Evolutionary conservation across 2,888 invertebrate genomes (phyloP).

Genomic region (Cerceris ruficornis): DNA sequence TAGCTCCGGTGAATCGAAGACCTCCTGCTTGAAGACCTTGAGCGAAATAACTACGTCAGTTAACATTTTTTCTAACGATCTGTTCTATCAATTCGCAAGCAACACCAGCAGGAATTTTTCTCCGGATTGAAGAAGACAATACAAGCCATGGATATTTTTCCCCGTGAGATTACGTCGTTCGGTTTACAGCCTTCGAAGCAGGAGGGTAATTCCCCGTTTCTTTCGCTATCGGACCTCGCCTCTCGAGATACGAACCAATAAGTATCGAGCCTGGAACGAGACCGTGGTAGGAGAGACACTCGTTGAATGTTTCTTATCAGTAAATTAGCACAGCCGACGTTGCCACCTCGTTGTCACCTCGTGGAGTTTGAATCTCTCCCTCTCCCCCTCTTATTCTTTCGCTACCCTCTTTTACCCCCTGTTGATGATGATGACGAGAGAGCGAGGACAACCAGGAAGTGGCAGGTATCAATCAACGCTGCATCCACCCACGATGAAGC

Average conservation of each 20-base stretch:
- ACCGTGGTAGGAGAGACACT: slow-evolving; percentile 45
- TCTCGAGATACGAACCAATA: slow-evolving; percentile 75
- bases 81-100: too few relatives aligned
- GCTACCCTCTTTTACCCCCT: slow-evolving; percentile 9
- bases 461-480: slow-evolving; percentile 73
- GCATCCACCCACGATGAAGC: slow-evolving; percentile 54
- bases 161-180: slow-evolving; percentile 48
- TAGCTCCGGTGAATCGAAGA: too few relatives aligned
- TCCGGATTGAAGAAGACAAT: slow-evolving; percentile 28
- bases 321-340: slow-evolving; percentile 74
- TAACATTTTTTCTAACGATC: too few relatives aligned
- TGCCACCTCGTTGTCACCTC: slow-evolving; percentile 62
- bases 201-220: slow-evolving; percentile 52
- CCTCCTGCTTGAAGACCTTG: too few relatives aligned
- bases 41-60: too few relatives aligned
- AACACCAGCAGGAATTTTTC: too few relatives aligned
- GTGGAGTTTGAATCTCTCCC: slow-evolving; percentile 53
- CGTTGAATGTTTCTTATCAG: slow-evolving; percentile 78
- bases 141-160: slow-evolving; percentile 24
- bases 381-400: slow-evolving; percentile 9
- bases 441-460: slow-evolving; percentile 69
- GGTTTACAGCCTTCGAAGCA: slow-evolving; percentile 33
- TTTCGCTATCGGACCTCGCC: slow-evolving; percentile 58
- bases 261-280: slow-evolving; percentile 65
- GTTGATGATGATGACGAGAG: slow-evolving; percentile 78